Evolutionary conservation across 2,888 invertebrate genomes (phyloP), one percentile per base, ranked within the genome.

Genomic region (Patella pellucida): DNA sequence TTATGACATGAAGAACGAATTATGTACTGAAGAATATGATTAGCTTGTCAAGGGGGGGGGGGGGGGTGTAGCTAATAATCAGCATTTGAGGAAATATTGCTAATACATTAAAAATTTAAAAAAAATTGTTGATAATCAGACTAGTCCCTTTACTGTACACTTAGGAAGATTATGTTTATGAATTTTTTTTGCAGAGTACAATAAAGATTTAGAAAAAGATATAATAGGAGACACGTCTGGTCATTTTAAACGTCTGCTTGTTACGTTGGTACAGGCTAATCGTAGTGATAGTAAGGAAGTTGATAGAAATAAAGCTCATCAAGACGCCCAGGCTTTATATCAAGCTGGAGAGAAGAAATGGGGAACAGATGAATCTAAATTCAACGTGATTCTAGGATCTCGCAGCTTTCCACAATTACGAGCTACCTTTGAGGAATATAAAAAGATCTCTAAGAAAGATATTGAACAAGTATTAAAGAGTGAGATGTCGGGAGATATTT

Each of bases 371-470:
- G 91, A 91, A 77, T 89, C 91, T 3, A 78, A 80, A 68, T 91
- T 91, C 79, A 91, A 91, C 74, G 87, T 85, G 31, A 87, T 91
- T 23, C 83, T 91, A 11, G 89, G 87, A 23, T 88, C 90, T 1
- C 82, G 90, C 72, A 90, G 90, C 79, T 90, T 96, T 91, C 95
- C 96, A 88, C 97, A 98, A 90, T 92, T 98, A 83, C 94, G 97
- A 89, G 88, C 91, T 4, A 89, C 91, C 11, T 92, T 92, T 84
- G 93, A 95, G 75, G 97, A 97, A 90, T 98, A 95, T 90, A 95
- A 95, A 82, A 93, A 90, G 92, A 95, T 95, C 78, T 95, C 96
- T 0, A 96, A 96, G 76, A 90, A 90, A 71, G 86, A 89, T 69
- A 88, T 91, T 11, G 90, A 89, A 78, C 88, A 89, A 50, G 87